Percentiles rank a stretch among this genome's conserved stretches.
Conservation (phyloP, 2,888 invertebrate genomes). For the Sphaerophoria rueppellii region DNA sequence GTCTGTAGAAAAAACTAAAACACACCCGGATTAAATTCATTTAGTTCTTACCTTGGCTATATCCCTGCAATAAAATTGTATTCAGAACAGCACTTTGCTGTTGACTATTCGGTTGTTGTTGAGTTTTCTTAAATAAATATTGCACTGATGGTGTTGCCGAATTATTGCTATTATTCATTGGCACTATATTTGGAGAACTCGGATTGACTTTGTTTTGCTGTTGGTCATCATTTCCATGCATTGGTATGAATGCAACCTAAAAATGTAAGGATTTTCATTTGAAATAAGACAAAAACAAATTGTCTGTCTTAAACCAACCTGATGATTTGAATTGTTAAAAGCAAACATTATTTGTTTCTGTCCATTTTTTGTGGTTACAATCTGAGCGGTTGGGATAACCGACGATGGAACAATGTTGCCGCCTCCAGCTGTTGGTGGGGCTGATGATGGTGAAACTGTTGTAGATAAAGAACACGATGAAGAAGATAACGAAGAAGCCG, state of each 20-base stretch:
- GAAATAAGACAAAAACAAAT: neutral
- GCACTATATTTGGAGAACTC: slow-evolving; percentile 67
- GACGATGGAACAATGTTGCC: slow-evolving; percentile 62
- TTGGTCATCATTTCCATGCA: slow-evolving; percentile 71
- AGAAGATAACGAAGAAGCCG: slow-evolving; percentile 49
- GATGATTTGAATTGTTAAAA: slow-evolving; percentile 78
- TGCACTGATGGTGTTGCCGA: slow-evolving; percentile 75
- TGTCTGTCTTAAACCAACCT: slow-evolving; percentile 76
- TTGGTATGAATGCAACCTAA: slow-evolving; percentile 75
- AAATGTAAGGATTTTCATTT: neutral
- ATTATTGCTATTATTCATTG: slow-evolving; percentile 63
- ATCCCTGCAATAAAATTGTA: slow-evolving; percentile 72
- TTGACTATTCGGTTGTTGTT: slow-evolving; percentile 54
- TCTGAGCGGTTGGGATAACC: slow-evolving; percentile 69
- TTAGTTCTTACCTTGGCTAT: slow-evolving; percentile 61
- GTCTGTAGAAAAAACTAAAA: no score
- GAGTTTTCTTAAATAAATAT: slow-evolving; percentile 80
- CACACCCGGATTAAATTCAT: neutral
- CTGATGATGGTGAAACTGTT: slow-evolving; percentile 75
- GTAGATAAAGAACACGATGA: slow-evolving; percentile 43
- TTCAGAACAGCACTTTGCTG: slow-evolving; percentile 59
- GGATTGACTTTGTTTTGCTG: slow-evolving; percentile 59
- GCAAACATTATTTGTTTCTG: slow-evolving; percentile 80
- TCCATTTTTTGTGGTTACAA: slow-evolving; percentile 75
- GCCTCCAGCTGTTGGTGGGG: slow-evolving; percentile 71